phyloP scores from a whole-genome alignment of 2,888 invertebrate genomes.

The Allophyes oxyacanthae region DNA sequence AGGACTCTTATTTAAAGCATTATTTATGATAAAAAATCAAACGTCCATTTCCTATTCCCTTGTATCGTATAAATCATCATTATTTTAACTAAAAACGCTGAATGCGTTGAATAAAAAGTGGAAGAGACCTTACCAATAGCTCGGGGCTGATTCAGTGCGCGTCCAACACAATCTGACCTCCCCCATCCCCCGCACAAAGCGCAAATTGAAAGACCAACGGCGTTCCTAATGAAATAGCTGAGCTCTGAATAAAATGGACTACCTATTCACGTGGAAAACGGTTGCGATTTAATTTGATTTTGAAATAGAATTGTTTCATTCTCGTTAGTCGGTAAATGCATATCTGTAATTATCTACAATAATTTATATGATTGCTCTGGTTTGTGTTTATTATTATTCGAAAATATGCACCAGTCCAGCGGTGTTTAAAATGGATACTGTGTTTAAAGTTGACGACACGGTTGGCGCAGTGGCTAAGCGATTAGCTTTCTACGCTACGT shows the following conservation, averaged over 20 bases:
- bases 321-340: constrained; percentile 52
- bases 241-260: constrained; percentile 59
- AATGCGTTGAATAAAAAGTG: constrained; percentile 54
- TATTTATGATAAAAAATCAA: constrained; percentile 3
- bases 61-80: constrained; percentile 49
- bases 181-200: constrained; percentile 42
- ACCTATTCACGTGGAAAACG: constrained; percentile 64
- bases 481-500: no score
- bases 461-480: no score
- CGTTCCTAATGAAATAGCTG: constrained; percentile 62
- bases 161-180: constrained; percentile 50
- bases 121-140: constrained; percentile 49
- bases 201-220: constrained; percentile 48
- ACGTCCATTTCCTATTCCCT: constrained; percentile 3
- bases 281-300: constrained; percentile 73
- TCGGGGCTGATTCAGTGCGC: constrained; percentile 54
- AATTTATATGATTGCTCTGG: constrained; percentile 11
- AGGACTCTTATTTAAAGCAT: no score
- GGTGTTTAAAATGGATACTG: background rate
- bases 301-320: constrained; percentile 68
- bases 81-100: constrained; percentile 49
- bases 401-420: background rate
- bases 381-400: constrained; percentile 1
- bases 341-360: constrained; percentile 44
- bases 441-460: no score